phyloP scores from a whole-genome alignment of 2,888 invertebrate genomes.

The Apeira syringaria region DNA sequence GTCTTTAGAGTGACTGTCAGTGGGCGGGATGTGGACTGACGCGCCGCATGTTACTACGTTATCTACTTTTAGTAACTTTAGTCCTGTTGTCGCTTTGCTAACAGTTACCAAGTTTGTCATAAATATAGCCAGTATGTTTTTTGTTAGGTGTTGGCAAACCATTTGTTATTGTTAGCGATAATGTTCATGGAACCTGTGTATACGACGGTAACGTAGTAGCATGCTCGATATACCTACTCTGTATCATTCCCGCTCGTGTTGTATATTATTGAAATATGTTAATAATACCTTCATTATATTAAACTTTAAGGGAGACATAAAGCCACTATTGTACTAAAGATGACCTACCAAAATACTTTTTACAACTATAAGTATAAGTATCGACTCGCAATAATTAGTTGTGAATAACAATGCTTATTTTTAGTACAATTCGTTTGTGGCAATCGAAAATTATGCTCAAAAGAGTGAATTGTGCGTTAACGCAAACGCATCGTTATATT shows the following conservation, averaged over 20 bases:
- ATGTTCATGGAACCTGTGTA: background rate
- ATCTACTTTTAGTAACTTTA: slow-evolving; percentile 29
- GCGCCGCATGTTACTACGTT: slow-evolving; percentile 56
- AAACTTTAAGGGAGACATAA: slow-evolving; percentile 16
- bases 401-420: slow-evolving; percentile 3
- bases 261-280: slow-evolving; percentile 61
- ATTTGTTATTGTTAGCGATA: too few species aligned
- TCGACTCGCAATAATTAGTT: background rate
- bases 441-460: slow-evolving; percentile 64
- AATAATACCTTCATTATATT: slow-evolving; percentile 60
- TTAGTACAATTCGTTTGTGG: slow-evolving; percentile 16
- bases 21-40: slow-evolving; percentile 58
- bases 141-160: too few species aligned
- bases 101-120: too few species aligned
- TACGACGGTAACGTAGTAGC: slow-evolving; percentile 49
- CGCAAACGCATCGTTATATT: slow-evolving; percentile 58
- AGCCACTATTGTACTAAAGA: slow-evolving; percentile 16
- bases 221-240: slow-evolving; percentile 59
- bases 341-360: background rate
- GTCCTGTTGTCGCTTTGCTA: too few species aligned
- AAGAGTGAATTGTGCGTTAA: slow-evolving; percentile 53
- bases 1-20: slow-evolving; percentile 53
- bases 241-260: slow-evolving; percentile 67
- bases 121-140: too few species aligned
- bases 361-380: background rate